Percentiles rank a stretch among this genome's conserved stretches.
phyloP scores from a whole-genome alignment of 2,797 vertebrate genomes.

The Chloroceryle amazona region DNA sequence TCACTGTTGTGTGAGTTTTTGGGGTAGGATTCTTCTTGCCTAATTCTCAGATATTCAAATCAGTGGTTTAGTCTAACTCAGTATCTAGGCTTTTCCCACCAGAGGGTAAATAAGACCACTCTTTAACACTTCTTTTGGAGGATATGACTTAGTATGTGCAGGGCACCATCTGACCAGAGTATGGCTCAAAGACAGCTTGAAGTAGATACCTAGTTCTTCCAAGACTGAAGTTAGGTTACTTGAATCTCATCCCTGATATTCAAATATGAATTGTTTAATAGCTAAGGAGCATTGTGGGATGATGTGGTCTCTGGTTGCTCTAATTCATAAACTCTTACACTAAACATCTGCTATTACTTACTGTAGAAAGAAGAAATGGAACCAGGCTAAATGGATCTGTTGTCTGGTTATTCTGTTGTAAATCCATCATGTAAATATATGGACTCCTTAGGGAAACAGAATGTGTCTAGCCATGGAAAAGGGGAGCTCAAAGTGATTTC shows the following conservation, averaged over 20 bases:
- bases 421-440: background rate
- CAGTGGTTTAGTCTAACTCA: background rate
- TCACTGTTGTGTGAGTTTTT: background rate
- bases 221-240: background rate
- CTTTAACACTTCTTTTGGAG: background rate
- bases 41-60: background rate
- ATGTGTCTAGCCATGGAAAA: background rate
- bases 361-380: background rate
- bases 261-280: background rate
- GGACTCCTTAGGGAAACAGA: background rate
- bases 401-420: background rate
- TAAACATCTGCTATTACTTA: background rate
- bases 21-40: background rate
- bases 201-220: background rate
- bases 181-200: background rate
- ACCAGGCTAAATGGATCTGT: background rate
- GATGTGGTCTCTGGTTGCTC: background rate
- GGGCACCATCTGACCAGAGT: background rate
- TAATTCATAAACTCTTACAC: background rate
- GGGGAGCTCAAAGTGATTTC: background rate
- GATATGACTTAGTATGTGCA: background rate
- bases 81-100: background rate
- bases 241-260: background rate
- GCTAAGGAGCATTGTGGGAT: background rate
- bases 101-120: background rate